Conservation (phyloP, 1,140 invertebrate species). For the Drosophila grimshawi region DNA sequence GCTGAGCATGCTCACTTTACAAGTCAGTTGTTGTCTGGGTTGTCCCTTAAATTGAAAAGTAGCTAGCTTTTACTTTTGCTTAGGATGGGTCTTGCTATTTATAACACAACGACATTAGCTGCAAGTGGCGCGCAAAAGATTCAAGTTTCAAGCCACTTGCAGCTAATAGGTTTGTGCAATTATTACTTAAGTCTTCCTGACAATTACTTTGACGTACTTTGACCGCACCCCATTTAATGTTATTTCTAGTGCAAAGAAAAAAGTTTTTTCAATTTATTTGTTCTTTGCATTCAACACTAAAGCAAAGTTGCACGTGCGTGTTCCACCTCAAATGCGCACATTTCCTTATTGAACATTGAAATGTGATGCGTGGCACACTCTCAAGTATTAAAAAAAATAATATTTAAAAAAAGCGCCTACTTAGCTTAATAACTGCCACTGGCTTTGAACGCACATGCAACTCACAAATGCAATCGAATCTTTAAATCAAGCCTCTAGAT, state of each 20-base stretch:
- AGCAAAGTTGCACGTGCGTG: conserved; percentile 76
- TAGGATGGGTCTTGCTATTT: background rate
- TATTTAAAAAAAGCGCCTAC: background rate
- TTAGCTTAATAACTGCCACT: conserved; percentile 14
- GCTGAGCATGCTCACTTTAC: background rate
- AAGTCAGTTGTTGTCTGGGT: background rate
- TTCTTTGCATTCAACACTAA: conserved; percentile 83
- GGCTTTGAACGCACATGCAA: conserved; percentile 68
- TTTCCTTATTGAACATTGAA: conserved; percentile 36
- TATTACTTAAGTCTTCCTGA: conserved; percentile 1
- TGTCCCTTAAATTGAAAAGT: conserved; percentile 55
- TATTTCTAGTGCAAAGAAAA: conserved; percentile 69
- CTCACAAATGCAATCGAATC: conserved; percentile 79
- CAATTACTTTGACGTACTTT: conserved; percentile 9
- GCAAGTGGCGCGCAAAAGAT: background rate
- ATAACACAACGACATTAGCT: conserved; percentile 8
- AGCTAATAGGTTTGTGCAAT: conserved; percentile 13
- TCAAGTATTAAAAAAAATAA: background rate
- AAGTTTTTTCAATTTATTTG: conserved; percentile 83
- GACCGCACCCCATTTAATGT: conserved; percentile 18
- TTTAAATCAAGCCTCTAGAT: conserved; percentile 75
- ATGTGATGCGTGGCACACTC: conserved; percentile 19
- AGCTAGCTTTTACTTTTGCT: background rate
- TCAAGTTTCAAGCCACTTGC: conserved; percentile 13
- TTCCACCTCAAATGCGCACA: conserved; percentile 24